Base-by-base conservation (phyloP, 2,797 vertebrate species). In the Coregonus suidteri region DNA sequence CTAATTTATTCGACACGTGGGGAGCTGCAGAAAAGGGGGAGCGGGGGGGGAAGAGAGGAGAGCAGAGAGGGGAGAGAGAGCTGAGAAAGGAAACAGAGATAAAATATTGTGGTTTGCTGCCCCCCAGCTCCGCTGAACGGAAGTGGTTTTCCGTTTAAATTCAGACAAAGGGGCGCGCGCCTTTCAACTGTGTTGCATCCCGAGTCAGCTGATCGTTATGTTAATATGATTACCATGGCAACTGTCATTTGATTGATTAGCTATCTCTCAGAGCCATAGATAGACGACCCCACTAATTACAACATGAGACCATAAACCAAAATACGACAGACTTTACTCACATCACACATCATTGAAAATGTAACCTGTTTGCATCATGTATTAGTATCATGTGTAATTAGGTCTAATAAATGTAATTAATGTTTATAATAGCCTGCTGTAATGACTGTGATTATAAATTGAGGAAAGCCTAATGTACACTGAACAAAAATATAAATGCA, bases 1-100 rank as follows among this genome's bases (percentile, higher is more conserved):
- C 85, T 94, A 91, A 94, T 95, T 92, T 94, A 94, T 94, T 92
- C 82, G 83, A 88, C 88, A 91, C 88, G 88, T 93, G 92, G 90
- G 92, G 81, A 90, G 89, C 87, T 74, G 80, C 90, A 92, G 91
- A 93, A 92, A 94, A 89, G 77, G 80, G 79, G 86, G 86, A 86
- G 84, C 79, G 73, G 70, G 80, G 79, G 74, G 20, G 20, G 59
- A 51, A 81, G 73, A 81, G 79, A 79, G 78, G 81, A 87, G 72
- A 77, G 82, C 78, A 67, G 85, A 68, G 80, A 76, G 71, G 53
- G 72, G 72, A 76, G 82, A 54, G 75, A 84, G 80, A 35, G 74
- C 41, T 53, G 75, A 86, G 81, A 59, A 76, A 59, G 16, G 2
- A 37, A 73, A 35, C 1, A 77, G 14, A 75, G 79, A 83, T 91